Base-by-base conservation (phyloP, 1,140 invertebrate genomes). In the Calliopsis andreniformis region DNA sequence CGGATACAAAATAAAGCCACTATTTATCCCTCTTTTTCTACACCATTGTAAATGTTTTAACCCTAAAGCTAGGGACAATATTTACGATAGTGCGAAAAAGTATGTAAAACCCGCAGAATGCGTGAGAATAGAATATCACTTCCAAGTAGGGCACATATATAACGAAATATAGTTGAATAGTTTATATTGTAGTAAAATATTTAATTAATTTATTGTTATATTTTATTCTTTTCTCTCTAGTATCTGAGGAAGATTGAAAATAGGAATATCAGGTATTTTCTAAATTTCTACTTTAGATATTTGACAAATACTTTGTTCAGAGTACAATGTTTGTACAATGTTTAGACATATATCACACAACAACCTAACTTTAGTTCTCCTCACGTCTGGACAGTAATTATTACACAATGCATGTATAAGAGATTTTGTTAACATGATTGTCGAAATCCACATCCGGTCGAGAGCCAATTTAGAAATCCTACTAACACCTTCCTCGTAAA, bases 1-100 rank as follows among this genome's bases (percentile, higher is more conserved):
- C 71, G 71, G 71, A 75, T 75, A 75, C 63, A 30, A 75, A 75
- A 67, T 75, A 75, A 75, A 75, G 8, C 42, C 71, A 67, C 51
- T 25, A 45, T 55, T n/a, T 67, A 61, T 67, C 35, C n/a, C 69
- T 20, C 49, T 67, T 45, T 63, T 23, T 62, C 32, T 39, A 16
- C 25, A 55, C 62, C n/a, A 28, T 71, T 20, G n/a, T 3, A 8
- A 16, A 18, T 16, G 32, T 20, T 53, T 16, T 53, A 42, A 20
- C 49, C 59, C 70, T 32, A 23, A 14, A 30, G 53, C 35, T 30
- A 49, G 14, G 1, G 14, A 51, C n/a, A 18, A 20, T 28, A 55
- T 16, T 18, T 20, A n/a, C 10, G 16, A 53, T 35, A 10, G 0
- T 23, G 23, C 1, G 20, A 5, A 53, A 25, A 25, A 12, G 35